Conservation (phyloP, 2,113 vertebrate species). For the Balaeniceps rex region DNA sequence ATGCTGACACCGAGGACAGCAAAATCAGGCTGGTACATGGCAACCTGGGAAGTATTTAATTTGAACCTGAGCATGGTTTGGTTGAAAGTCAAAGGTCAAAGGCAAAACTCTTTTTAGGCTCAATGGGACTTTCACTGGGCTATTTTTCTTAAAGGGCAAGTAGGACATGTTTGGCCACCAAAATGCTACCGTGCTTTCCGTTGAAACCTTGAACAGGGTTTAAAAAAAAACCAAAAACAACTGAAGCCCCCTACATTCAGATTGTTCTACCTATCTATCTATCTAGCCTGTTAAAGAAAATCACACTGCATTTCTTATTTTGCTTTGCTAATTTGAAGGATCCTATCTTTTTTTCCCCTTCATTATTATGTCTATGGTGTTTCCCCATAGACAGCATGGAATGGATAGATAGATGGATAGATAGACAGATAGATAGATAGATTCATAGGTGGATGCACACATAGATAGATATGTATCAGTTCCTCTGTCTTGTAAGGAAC, state of each 20-base stretch:
- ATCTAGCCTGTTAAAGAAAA: background rate
- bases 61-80: background rate
- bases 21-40: background rate
- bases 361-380: background rate
- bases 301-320: background rate
- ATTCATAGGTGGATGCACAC: background rate
- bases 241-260: background rate
- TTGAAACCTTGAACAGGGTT: background rate
- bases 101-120: background rate
- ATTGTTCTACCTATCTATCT: background rate
- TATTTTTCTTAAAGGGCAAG: background rate
- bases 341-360: background rate
- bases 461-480: background rate
- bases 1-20: background rate
- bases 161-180: background rate
- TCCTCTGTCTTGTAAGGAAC: background rate
- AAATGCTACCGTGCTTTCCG: background rate
- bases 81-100: background rate
- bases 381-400: background rate
- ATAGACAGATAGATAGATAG: background rate
- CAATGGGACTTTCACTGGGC: background rate
- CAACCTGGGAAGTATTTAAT: background rate
- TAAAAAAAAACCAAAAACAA: background rate
- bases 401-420: background rate
- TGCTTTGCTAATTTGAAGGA: background rate